Conservation (phyloP, 2,888 invertebrate species). For the Exocentrus adspersus region DNA sequence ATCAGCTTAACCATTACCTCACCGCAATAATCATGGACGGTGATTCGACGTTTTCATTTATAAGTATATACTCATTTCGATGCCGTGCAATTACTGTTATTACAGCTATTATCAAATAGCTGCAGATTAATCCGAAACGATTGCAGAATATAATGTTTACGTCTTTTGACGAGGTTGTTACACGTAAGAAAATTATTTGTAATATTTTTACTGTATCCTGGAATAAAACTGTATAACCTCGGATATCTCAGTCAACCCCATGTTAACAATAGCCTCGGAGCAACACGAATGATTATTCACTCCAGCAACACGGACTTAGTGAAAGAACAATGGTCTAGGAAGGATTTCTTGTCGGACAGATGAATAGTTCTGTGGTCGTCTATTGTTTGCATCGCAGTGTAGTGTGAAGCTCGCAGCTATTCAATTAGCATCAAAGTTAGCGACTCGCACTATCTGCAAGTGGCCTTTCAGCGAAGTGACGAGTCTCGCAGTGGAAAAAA, state of each 20-base stretch:
- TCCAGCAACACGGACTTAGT: not conserved
- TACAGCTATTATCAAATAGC: not conserved
- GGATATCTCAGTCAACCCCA: too few relatives aligned
- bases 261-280: slow-evolving; percentile 27
- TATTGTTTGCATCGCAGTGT: slow-evolving; percentile 26
- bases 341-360: slow-evolving; percentile 27
- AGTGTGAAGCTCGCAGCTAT: slow-evolving; percentile 41
- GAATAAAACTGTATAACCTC: too few relatives aligned
- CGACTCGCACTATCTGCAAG: slow-evolving; percentile 38
- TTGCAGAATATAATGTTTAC: not conserved
- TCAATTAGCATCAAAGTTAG: slow-evolving; percentile 43
- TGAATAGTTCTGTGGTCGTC: slow-evolving; percentile 41
- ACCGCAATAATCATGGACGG: slow-evolving; percentile 37
- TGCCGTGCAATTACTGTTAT: slow-evolving; percentile 1
- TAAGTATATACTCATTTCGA: slow-evolving; percentile 8
- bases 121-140: not conserved
- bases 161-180: not conserved
- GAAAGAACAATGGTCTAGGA: slow-evolving; percentile 20
- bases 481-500: slow-evolving; percentile 32
- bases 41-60: slow-evolving; percentile 43
- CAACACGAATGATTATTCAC: slow-evolving; percentile 27
- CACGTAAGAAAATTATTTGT: too few relatives aligned
- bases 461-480: slow-evolving; percentile 34
- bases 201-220: too few relatives aligned
- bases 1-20: slow-evolving; percentile 37